Evolutionary conservation across 1,140 invertebrate species (phyloP).

Genomic region (Cardiocondyla obscurior): DNA sequence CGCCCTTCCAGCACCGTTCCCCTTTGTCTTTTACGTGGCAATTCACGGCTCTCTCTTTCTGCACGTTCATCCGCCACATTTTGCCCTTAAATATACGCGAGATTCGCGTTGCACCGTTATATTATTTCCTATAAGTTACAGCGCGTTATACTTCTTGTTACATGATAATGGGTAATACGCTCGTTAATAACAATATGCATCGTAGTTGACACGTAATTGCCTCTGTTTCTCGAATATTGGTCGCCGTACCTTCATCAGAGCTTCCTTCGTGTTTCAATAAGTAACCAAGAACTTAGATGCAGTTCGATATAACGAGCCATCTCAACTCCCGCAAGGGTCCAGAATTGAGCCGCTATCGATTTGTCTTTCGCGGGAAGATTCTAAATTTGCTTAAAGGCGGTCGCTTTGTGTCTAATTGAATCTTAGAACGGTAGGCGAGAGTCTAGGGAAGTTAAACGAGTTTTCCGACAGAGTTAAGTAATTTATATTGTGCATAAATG

Average conservation of each 20-base stretch:
- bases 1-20: background rate
- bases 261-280: slow-evolving; percentile 53
- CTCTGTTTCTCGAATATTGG: slow-evolving; percentile 29
- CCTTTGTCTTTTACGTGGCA: background rate
- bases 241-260: background rate
- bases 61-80: background rate
- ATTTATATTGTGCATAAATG: slow-evolving; percentile 13
- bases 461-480: background rate
- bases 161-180: slow-evolving; percentile 28
- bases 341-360: slow-evolving; percentile 59
- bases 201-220: slow-evolving; percentile 49
- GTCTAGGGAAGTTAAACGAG: background rate
- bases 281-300: slow-evolving; percentile 68
- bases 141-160: slow-evolving; percentile 34
- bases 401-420: slow-evolving; percentile 31
- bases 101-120: background rate
- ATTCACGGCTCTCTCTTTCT: background rate
- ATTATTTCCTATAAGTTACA: slow-evolving; percentile 29
- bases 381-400: slow-evolving; percentile 37
- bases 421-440: background rate
- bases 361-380: slow-evolving; percentile 26
- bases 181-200: slow-evolving; percentile 47
- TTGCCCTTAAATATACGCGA: background rate
- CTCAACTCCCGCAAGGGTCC: slow-evolving; percentile 28
- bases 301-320: slow-evolving; percentile 70